Evolutionary conservation across 2,888 invertebrate species (phyloP), one percentile per base, ranked within the genome.

Genomic region (Trypoxylon attenuatum): DNA sequence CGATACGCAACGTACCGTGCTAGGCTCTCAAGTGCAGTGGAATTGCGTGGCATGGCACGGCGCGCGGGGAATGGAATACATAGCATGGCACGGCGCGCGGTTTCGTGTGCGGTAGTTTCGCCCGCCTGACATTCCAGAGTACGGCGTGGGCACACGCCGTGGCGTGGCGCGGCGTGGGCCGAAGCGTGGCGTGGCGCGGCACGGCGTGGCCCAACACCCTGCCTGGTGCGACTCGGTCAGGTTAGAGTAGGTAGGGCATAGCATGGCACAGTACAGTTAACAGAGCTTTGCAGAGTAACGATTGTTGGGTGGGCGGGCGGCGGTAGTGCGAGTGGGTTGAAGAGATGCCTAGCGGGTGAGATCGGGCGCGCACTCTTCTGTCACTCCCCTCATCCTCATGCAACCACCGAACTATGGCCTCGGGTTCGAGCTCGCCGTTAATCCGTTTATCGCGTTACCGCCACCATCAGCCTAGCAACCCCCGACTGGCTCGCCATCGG

Each of bases 371-470:
- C 65, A 60, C 67, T n/a, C n/a, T 52, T 50, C 51, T 55, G 59
- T 56, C 64, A 65, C 62, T 71, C 71, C 72, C 68, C 67, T 70
- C 63, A 71, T 43, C 47, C 50, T 71, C 73, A 73, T 75, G 68
- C 79, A 62, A 77, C 77, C 82, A 70, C 78, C 76, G 73, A 81
- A 79, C 77, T 78, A 79, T 75, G 73, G 69, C 77, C 80, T 76
- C 82, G 79, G 73, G 78, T 74, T 76, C 80, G 80, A 77, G 80
- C 76, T 77, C 78, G 80, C 81, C 83, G 84, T 84, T 85, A 85
- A 85, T 85, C 85, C 84, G 85, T 85, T 85, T 85, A 85, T 85
- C 85, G 84, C 85, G 84, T 85, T 85, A 85, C 82, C 80, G 82
- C 82, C 84, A 80, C 83, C 80, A 74, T 79, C 78, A 76, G 76